These are phyloP conservation scores for Caenorhabditis inopinata DNA, from an alignment of 1,140 invertebrate species.

Conservation along the genomic window DNA sequence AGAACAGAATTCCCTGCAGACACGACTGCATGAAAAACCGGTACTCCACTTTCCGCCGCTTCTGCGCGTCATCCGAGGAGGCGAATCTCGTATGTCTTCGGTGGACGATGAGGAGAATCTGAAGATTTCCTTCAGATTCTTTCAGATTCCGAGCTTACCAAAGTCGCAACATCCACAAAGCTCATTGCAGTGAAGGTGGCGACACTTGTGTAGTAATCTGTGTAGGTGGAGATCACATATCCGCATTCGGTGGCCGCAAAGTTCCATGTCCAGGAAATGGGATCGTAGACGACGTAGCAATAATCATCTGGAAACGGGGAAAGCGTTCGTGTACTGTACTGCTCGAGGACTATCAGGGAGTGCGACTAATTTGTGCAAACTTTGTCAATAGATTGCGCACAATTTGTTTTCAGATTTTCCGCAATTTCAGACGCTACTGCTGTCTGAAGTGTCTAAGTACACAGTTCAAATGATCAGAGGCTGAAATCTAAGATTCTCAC, in stretches of 20 bases:
- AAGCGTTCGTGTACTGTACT: too few species aligned
- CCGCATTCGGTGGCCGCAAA: constrained; percentile 24
- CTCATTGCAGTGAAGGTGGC: not conserved
- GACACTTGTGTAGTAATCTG: constrained; percentile 27
- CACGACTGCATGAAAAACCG: constrained; percentile 17
- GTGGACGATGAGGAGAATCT: not conserved
- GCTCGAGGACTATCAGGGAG: too few species aligned
- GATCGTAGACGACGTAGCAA: constrained; percentile 17
- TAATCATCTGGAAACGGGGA: not conserved
- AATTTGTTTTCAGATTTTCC: too few species aligned
- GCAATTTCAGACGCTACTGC: too few species aligned
- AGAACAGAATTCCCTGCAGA: constrained; percentile 28
- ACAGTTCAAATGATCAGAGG: too few species aligned
- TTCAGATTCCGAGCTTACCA: not conserved
- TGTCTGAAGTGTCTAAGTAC: too few species aligned
- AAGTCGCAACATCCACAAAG: not conserved
- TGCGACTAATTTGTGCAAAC: too few species aligned
- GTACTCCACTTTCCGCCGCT: not conserved
- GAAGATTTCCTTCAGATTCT: not conserved
- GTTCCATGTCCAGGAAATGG: constrained; percentile 19
- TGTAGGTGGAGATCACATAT: not conserved
- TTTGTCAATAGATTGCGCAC: too few species aligned
- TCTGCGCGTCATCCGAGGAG: not conserved
- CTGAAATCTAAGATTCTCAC: too few species aligned
- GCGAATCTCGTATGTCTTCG: not conserved